Evolutionary conservation across 2,797 vertebrate species (phyloP).

Genomic region (Babyrousa celebensis): DNA sequence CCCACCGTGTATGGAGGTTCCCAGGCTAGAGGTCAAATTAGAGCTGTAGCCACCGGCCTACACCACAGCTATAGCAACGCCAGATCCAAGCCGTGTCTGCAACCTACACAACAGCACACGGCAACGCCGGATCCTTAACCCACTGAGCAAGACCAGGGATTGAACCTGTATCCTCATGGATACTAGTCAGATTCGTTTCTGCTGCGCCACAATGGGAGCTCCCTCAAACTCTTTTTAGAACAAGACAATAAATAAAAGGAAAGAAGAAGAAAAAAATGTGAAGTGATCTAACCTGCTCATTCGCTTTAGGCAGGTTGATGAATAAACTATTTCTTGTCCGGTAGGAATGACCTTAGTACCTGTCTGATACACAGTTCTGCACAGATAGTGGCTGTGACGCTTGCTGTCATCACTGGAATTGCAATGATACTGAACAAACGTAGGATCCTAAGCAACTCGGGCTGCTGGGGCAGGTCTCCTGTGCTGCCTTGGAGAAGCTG

Average conservation of each 20-base stretch:
- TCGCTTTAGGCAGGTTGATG: not conserved
- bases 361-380: not conserved
- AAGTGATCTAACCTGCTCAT: not conserved
- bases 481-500: not conserved
- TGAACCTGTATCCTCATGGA: too few species aligned
- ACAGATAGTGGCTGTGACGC: not conserved
- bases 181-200: too few species aligned
- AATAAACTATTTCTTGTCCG: slow-evolving; percentile 34
- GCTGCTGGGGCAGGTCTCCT: not conserved
- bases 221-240: slow-evolving; percentile 14
- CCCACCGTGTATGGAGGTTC: too few species aligned
- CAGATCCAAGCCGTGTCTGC: too few species aligned
- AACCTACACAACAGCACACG: too few species aligned
- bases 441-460: not conserved
- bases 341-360: not conserved
- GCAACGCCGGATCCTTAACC: too few species aligned
- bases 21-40: too few species aligned
- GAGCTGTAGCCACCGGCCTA: too few species aligned
- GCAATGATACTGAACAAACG: not conserved
- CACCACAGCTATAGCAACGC: too few species aligned
- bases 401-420: not conserved
- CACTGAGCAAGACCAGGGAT: too few species aligned
- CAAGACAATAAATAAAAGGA: slow-evolving; percentile 39
- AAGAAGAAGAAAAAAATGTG: not conserved
- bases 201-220: too few species aligned